Conservation (phyloP, 2,888 invertebrate genomes). For the Standfussiana lucernea region DNA sequence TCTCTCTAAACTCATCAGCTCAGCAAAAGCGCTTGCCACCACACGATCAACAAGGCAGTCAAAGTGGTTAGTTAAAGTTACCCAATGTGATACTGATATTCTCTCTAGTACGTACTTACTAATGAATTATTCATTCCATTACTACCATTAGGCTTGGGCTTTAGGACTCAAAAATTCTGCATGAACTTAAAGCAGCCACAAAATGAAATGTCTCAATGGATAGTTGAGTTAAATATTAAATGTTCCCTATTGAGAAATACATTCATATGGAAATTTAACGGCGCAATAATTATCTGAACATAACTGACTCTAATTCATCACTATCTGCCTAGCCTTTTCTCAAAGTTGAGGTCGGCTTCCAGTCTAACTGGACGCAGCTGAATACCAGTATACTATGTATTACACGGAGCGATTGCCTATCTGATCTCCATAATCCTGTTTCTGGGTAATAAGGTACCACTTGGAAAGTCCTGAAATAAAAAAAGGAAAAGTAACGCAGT, state of each 20-base stretch:
- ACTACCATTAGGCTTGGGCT: background rate
- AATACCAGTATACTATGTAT: background rate
- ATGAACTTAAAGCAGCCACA: constrained; percentile 6
- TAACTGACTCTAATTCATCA: background rate
- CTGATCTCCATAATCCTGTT: background rate
- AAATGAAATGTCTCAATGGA: background rate
- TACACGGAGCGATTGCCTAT: background rate
- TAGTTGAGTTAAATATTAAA: background rate
- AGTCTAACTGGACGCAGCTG: background rate
- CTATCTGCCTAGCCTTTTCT: background rate
- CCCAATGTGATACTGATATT: background rate
- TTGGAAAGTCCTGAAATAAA: background rate
- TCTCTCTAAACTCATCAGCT: background rate
- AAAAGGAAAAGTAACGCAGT: background rate
- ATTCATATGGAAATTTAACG: background rate
- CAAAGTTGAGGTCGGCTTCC: background rate
- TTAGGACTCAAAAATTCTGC: no score
- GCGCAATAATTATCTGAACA: background rate
- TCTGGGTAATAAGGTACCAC: background rate
- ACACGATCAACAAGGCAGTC: background rate
- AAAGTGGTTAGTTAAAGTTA: background rate
- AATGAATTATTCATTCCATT: constrained; percentile 1
- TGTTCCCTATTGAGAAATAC: background rate
- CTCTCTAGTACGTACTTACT: background rate
- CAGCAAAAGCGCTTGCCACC: background rate